Base-by-base conservation (phyloP, 92 coral and sea anemone species). In the Chrysogorgia sp. region DNA sequence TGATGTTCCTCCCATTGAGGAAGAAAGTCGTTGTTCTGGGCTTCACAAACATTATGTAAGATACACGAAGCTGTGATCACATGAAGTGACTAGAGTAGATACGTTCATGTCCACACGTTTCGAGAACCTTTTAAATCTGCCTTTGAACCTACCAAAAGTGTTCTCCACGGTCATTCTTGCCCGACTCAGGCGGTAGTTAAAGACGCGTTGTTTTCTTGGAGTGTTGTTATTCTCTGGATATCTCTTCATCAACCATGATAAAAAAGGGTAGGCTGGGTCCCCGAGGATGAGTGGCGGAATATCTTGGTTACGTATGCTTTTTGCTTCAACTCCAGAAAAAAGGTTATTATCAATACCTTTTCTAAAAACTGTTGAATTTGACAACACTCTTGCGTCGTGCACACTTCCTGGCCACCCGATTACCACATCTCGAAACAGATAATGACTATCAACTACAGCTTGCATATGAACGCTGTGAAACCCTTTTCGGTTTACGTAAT, bases 101-200 rank as follows among this genome's bases (percentile, higher is more conserved):
- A 57, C 29, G 24, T 57, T 28, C 43, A 37, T 37, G 43, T 37
- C 43, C 12, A 37, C 12, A 12, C 12, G 43, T 12, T 37, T 37
- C 12, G 43, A 37, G 43, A 37, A 37, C 12, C 43, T 37, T 37
- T 37, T 37, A 12, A 37, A 12, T 12, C 43, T 37, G 5, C 12
- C 6, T 37, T 37, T 37, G 43, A 37, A 12, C 43, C 43, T 37
- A 4, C 12, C 6, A 77, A 77, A 82, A 8, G 87, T 87, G 71
- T 87, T 70, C 69, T 75, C 90, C 1, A 86, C 87, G 4, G 87
- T 82, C 78, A 88, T 83, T 69, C 85, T n/a, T n/a, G n/a, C n/a
- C n/a, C n/a, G n/a, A n/a, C n/a, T n/a, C n/a, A n/a, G n/a, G n/a
- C n/a, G n/a, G n/a, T n/a, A n/a, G n/a, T n/a, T n/a, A n/a, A n/a